These are phyloP conservation scores for Axis porcinus DNA, from an alignment of 2,113 vertebrate species.

Conservation along the genomic window DNA sequence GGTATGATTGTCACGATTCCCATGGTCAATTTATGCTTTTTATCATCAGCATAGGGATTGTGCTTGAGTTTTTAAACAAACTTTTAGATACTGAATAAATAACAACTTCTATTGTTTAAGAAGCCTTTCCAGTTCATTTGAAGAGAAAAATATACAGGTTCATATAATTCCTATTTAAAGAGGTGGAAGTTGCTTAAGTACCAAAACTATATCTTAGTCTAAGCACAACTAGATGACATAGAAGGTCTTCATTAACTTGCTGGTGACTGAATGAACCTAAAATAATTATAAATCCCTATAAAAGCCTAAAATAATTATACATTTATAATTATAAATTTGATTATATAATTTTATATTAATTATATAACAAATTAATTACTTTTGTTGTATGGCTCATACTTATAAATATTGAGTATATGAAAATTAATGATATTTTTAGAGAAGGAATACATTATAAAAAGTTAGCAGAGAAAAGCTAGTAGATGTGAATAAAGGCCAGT, in stretches of 20 bases:
- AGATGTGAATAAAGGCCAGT: not conserved
- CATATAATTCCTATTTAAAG: not conserved
- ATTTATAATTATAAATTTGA: not conserved
- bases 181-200: not conserved
- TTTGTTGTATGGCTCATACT: not conserved
- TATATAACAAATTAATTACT: not conserved
- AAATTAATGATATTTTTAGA: slow-evolving; percentile 8
- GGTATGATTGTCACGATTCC: not conserved
- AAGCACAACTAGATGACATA: not conserved
- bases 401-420: not conserved
- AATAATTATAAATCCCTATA: not conserved
- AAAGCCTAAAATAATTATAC: not conserved
- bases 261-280: not conserved
- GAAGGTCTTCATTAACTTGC: not conserved
- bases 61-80: not conserved
- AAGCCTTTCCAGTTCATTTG: not conserved
- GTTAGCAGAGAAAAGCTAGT: not conserved
- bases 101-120: not conserved
- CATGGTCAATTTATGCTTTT: not conserved
- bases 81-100: not conserved
- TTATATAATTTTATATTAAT: not conserved
- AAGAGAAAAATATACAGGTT: not conserved
- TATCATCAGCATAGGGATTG: not conserved
- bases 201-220: not conserved
- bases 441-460: not conserved